Base-by-base conservation (phyloP, 2,113 vertebrate genomes). In the Melanerpes aurifrons region DNA sequence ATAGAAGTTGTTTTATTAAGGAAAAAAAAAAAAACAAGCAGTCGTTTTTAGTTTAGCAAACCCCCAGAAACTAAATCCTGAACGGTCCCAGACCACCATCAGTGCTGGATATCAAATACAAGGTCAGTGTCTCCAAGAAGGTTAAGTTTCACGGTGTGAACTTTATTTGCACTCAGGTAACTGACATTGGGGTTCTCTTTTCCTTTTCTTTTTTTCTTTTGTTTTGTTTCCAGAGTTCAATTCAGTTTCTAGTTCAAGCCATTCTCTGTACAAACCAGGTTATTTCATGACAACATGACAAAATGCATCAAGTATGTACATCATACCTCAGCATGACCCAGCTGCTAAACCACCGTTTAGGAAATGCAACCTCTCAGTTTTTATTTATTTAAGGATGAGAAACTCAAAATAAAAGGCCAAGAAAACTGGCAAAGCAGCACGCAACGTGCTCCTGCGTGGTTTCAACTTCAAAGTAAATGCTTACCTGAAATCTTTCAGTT, bases 401-500 rank as follows among this genome's bases (percentile, higher is more conserved):
- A 74, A 91, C 53, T 89, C 16, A 32, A 63, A 82, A 58, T 69
- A 78, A 70, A 29, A 59, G 19, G 84, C 29, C 61, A 71, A 82
- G 50, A 91, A 79, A 79, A 83, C 10, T 48, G 48, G 53, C 74
- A 81, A 92, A 88, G 24, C 81, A 64, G 56, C 81, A 86, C 63
- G 77, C 40, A 89, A 54, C 0, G 4, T 64, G 81, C 72, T 90
- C 92, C 86, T 91, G 45, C 22, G 80, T 76, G 73, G 91, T 76
- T 86, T 89, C 93, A 86, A 91, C 93, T 90, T 87, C 87, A 95
- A 94, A 87, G 77, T 7, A 94, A 79, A 75, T 14, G 92, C 97
- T 97, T 97, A 98, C 97, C 97, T 98, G 94, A 97, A 97, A 93
- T 98, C 98, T 97, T 98, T 99, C 75, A 98, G 94, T 77, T 99